Percentiles rank a stretch among this genome's conserved stretches.
Evolutionary conservation across 2,797 vertebrate genomes (phyloP).

Genomic region (Serranus cabrilla): DNA sequence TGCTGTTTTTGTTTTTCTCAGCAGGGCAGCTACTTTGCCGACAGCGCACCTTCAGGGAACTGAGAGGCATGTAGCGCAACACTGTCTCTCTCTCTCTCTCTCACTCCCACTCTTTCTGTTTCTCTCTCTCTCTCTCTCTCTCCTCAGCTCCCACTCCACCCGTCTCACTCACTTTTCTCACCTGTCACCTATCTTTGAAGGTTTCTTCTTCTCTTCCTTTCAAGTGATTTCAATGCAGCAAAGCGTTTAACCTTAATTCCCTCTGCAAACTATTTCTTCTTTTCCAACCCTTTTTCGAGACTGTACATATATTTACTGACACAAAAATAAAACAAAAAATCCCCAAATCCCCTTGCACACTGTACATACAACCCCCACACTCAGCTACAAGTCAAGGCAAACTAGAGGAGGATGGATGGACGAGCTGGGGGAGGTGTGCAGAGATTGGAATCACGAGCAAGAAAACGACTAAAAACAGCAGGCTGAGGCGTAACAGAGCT

Average conservation of each 20-base stretch:
- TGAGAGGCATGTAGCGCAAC: constrained; percentile 52
- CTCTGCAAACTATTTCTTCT: background rate
- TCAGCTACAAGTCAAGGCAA: constrained; percentile 56
- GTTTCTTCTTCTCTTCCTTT: constrained; percentile 20
- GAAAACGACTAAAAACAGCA: constrained; percentile 38
- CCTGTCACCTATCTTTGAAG: constrained; percentile 40
- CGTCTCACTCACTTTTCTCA: constrained; percentile 43
- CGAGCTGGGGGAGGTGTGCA: constrained; percentile 42
- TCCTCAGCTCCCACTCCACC: constrained; percentile 26
- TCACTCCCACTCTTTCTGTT: background rate
- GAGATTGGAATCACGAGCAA: constrained; percentile 37
- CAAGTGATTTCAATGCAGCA: constrained; percentile 10
- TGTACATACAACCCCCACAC: constrained; percentile 34
- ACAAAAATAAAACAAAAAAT: background rate
- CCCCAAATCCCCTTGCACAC: constrained; percentile 25
- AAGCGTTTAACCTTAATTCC: background rate
- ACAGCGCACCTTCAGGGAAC: constrained; percentile 53
- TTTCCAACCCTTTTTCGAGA: no score
- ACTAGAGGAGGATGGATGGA: constrained; percentile 29
- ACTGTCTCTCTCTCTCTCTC: constrained; percentile 17
- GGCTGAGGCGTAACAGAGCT: constrained; percentile 4
- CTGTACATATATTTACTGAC: no score
- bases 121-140: background rate
- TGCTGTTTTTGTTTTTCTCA: constrained; percentile 49
- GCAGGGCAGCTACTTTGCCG: constrained; percentile 43